These are phyloP conservation scores for Drosophila demipolita DNA, from an alignment of 2,888 invertebrate genomes.

Conservation along the genomic window DNA sequence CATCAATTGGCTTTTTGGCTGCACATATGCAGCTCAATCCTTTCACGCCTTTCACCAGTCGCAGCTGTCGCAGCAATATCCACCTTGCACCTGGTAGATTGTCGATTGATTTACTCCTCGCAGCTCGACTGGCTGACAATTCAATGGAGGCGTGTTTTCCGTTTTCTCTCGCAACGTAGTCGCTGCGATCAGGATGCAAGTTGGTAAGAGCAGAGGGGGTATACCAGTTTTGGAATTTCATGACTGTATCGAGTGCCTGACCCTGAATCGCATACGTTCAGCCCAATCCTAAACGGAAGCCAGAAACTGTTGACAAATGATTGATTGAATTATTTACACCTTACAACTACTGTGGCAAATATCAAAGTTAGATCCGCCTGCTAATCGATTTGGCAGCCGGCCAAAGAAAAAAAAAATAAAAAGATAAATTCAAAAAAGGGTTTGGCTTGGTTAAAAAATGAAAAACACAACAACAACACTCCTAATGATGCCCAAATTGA, in stretches of 20 bases:
- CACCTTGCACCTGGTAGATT: conserved; percentile 53
- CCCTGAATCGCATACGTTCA: conserved; percentile 55
- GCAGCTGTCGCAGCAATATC: conserved; percentile 41
- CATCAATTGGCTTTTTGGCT: background rate
- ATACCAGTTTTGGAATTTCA: background rate
- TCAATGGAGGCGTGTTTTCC: conserved; percentile 55
- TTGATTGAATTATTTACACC: conserved; percentile 81
- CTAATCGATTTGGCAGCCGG: conserved; percentile 75
- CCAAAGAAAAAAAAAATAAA: conserved; percentile 17
- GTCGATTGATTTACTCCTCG: conserved; percentile 63
- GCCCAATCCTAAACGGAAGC: conserved; percentile 70
- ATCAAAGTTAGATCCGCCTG: conserved; percentile 79
- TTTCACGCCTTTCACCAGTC: conserved; percentile 78
- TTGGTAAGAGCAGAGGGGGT: background rate
- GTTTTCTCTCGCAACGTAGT: conserved; percentile 12
- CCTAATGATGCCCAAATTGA: conserved; percentile 81
- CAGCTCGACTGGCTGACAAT: conserved; percentile 61
- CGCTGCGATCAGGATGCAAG: conserved; percentile 54
- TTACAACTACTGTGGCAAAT: conserved; percentile 71
- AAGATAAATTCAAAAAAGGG: conserved; percentile 64
- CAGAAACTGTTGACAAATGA: conserved; percentile 78
- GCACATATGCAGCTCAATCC: conserved; percentile 55
- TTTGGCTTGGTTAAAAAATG: conserved; percentile 46
- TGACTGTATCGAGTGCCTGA: conserved; percentile 46
- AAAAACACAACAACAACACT: conserved; percentile 46